Percentiles rank a stretch among this genome's conserved stretches.
phyloP scores from a whole-genome alignment of 1,140 invertebrate species.

The Hylyphantes graminicola region DNA sequence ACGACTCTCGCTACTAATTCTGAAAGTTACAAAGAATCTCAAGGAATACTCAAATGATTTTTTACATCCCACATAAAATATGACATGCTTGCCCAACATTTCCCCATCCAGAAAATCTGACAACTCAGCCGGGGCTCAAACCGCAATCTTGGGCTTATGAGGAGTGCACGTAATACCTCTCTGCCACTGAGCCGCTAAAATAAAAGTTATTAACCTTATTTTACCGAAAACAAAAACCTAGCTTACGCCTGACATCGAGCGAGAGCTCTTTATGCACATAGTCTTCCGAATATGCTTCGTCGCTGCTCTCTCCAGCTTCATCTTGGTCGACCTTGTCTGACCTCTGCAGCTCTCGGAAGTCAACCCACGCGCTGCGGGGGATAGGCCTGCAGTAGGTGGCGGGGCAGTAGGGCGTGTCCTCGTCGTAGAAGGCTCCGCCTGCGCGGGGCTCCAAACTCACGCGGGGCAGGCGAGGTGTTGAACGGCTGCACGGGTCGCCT shows the following conservation, averaged over 20 bases:
- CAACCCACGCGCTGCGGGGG: slow-evolving; percentile 53
- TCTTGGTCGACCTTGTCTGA: neutral
- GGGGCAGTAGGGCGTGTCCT: slow-evolving; percentile 56
- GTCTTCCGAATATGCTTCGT: slow-evolving; percentile 59
- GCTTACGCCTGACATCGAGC: slow-evolving; percentile 30
- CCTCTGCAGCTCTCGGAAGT: slow-evolving; percentile 39
- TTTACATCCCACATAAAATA: too few relatives aligned
- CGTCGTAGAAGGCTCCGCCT: slow-evolving; percentile 22
- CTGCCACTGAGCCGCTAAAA: too few relatives aligned
- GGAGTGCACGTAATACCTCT: too few relatives aligned
- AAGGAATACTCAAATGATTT: too few relatives aligned
- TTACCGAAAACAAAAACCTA: neutral
- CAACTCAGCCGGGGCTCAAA: too few relatives aligned
- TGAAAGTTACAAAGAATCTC: too few relatives aligned
- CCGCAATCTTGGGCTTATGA: too few relatives aligned
- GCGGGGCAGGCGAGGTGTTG: slow-evolving; percentile 26
- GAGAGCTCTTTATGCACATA: slow-evolving; percentile 47
- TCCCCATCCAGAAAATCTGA: too few relatives aligned
- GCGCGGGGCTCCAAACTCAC: slow-evolving; percentile 28
- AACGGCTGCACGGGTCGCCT: slow-evolving; percentile 16
- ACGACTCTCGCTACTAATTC: too few relatives aligned
- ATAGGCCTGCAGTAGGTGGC: slow-evolving; percentile 54
- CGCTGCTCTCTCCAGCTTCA: slow-evolving; percentile 47
- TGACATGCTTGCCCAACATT: too few relatives aligned
- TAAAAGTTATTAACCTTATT: too few relatives aligned